Conservation (phyloP, 2,888 invertebrate species). For the Zhengitettix transpicula region DNA sequence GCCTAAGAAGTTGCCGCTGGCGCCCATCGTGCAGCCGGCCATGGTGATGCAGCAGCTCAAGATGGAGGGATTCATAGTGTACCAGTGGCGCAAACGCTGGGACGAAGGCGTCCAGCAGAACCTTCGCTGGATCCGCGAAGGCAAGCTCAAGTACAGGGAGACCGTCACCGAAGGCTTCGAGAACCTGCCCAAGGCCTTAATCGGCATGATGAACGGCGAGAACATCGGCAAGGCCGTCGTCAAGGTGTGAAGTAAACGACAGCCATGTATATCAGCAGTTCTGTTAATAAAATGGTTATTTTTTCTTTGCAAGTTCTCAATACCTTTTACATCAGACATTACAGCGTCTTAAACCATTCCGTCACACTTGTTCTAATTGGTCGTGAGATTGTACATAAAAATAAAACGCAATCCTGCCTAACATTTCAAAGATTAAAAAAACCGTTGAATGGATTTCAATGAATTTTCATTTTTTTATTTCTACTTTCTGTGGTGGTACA, state of each 20-base stretch:
- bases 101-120: constrained; percentile 45
- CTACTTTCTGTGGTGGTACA: too few species aligned
- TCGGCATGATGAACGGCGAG: constrained; percentile 43
- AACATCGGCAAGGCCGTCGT: constrained; percentile 57
- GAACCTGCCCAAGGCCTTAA: constrained; percentile 51
- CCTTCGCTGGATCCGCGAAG: constrained; percentile 41
- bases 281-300: too few species aligned
- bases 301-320: too few species aligned
- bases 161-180: constrained; percentile 55
- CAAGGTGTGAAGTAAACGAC: constrained; percentile 38
- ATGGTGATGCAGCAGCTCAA: constrained; percentile 39
- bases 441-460: too few species aligned
- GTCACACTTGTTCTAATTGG: too few species aligned
- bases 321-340: too few species aligned
- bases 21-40: constrained; percentile 34
- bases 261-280: too few species aligned
- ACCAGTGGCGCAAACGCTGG: constrained; percentile 39
- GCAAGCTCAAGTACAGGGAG: constrained; percentile 51
- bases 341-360: too few species aligned
- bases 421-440: too few species aligned
- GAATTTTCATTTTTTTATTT: too few species aligned
- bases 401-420: too few species aligned
- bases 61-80: constrained; percentile 42
- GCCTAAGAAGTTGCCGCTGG: constrained; percentile 16
- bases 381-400: too few species aligned